These are phyloP conservation scores for Silvanus unidentatus DNA, from an alignment of 2,888 invertebrate species.

Conservation along the genomic window DNA sequence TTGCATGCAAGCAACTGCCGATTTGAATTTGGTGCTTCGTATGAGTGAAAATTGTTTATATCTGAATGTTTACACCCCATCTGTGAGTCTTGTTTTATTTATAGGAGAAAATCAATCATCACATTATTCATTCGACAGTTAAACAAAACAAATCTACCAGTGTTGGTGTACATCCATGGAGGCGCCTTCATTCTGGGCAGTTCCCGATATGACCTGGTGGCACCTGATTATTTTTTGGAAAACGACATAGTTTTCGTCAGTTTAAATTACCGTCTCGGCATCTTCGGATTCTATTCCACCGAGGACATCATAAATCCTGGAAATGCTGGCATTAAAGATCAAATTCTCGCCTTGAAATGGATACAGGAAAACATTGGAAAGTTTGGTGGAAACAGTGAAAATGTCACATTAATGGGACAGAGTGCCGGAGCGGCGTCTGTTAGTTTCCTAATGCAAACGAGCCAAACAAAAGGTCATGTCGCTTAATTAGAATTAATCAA, in stretches of 20 bases:
- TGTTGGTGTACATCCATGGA: constrained; percentile 36
- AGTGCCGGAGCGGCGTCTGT: constrained; percentile 30
- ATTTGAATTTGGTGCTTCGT: too few relatives aligned
- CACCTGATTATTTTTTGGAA: constrained; percentile 33
- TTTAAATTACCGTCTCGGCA: constrained; percentile 34
- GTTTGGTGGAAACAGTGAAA: constrained; percentile 27
- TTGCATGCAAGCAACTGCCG: too few relatives aligned
- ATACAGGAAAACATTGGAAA: constrained; percentile 24
- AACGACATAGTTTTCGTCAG: constrained; percentile 31
- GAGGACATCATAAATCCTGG: constrained; percentile 29
- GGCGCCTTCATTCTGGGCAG: constrained; percentile 29
- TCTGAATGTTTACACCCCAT: constrained; percentile 3
- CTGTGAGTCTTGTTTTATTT: background rate
- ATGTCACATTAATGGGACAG: constrained; percentile 31
- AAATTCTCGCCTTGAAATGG: constrained; percentile 31
- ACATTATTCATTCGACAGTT: constrained; percentile 4
- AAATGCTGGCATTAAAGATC: constrained; percentile 32
- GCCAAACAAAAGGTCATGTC: constrained; percentile 18
- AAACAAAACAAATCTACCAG: constrained; percentile 21
- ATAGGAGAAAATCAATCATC: background rate
- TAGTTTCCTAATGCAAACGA: constrained; percentile 28
- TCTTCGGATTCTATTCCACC: constrained; percentile 34
- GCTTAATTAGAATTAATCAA: background rate
- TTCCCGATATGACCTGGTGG: constrained; percentile 24
- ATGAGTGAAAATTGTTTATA: constrained; percentile 3